Evolutionary conservation across 2,797 vertebrate genomes (phyloP), one percentile per base, ranked within the genome.

Genomic region (Pangasius sanitwongsei): DNA sequence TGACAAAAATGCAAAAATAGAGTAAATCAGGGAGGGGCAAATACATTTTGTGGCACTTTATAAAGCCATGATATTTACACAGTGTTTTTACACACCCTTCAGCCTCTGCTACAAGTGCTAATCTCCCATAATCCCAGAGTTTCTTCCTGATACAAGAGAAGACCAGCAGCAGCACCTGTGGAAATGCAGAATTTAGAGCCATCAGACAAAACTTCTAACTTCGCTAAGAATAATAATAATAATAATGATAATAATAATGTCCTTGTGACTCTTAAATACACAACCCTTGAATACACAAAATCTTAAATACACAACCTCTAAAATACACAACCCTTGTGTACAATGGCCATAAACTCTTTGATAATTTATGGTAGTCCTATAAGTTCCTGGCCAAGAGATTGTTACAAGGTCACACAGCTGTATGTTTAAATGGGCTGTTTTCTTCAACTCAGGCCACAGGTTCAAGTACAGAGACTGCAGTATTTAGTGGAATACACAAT

Each of bases 91-190:
- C 95, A 83, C 78, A 97, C 96, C 93, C 96, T 83, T 96, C 94
- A 16, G 86, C 92, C 92, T 99, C 97, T 41, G 98, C 96, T 3
- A 99, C 96, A 87, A 99, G 93, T 1, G 98, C 98, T 67, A 99
- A 95, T 50, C 97, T 97, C 44, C 98, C 98, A 0, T 98, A 97
- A 94, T 99, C 98, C 98, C 98, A 99, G 92, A 99, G 96, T 89
- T 93, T 97, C 92, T 94, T 98, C 93, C 99, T 96, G 95, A 99
- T 98, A 88, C 97, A 0, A 5, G 97, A 94, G 94, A 99, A 99
- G 53, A 96, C 28, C 15, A 95, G 44, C 89, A 99, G 94, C 94
- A 99, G 94, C 88, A 97, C 20, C 99, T 97, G 92, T 23, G 34
- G 7, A 74, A 23, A 69, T 9, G 69, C 65, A 85, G 12, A 85